phyloP scores from a whole-genome alignment of 2,888 invertebrate species.

The Melipona beecheii region DNA sequence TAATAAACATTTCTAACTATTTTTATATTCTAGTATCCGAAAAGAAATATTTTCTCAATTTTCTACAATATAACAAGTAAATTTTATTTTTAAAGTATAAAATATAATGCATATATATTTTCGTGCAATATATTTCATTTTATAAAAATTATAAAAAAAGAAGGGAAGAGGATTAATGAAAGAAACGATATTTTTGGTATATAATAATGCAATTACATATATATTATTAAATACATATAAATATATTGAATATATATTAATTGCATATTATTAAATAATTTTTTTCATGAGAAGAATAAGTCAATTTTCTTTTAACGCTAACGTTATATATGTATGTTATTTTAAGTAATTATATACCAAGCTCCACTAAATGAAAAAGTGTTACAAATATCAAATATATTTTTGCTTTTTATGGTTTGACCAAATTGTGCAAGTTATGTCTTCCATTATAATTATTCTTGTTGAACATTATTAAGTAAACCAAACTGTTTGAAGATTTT shows the following conservation, averaged over 20 bases:
- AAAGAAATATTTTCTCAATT: background rate
- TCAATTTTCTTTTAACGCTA: background rate
- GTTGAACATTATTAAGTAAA: background rate
- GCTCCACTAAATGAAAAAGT: background rate
- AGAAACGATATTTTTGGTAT: background rate
- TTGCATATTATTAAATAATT: background rate
- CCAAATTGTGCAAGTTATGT: background rate
- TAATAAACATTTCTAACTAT: background rate
- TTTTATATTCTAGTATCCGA: background rate
- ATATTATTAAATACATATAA: background rate
- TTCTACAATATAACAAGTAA: background rate
- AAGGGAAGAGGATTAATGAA: background rate
- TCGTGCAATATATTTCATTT: constrained; percentile 28
- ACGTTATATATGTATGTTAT: background rate
- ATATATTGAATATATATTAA: no score
- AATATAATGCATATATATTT: background rate
- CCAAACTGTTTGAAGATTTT: background rate
- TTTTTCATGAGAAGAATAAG: background rate
- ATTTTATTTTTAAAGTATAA: background rate
- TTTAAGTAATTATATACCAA: background rate
- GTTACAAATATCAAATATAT: background rate
- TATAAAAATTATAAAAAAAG: background rate
- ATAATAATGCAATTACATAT: background rate
- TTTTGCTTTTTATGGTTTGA: background rate
- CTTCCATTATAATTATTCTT: background rate